Evolutionary conservation across 2,113 vertebrate species (phyloP).

Genomic region (Saccopteryx leptura): DNA sequence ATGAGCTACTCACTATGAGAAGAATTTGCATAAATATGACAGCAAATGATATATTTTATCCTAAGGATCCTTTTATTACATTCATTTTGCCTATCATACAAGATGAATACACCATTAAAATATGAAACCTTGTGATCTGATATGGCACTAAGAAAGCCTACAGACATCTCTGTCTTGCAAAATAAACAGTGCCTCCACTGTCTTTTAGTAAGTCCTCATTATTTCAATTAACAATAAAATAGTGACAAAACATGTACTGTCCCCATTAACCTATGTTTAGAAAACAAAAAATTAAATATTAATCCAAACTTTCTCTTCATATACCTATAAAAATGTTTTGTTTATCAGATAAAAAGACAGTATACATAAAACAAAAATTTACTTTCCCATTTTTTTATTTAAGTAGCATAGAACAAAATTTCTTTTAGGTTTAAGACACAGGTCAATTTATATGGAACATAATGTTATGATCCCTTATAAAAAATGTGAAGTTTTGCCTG

Average conservation of each 20-base stretch:
- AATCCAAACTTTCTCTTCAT: constrained; percentile 41
- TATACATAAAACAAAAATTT: constrained; percentile 30
- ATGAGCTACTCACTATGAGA: constrained; percentile 1
- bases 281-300: constrained; percentile 50
- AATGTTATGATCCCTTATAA: background rate
- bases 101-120: constrained; percentile 61
- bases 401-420: background rate
- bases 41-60: background rate
- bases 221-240: constrained; percentile 35
- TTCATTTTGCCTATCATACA: background rate
- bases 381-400: constrained; percentile 59
- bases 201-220: constrained; percentile 16
- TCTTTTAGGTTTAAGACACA: constrained; percentile 56
- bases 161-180: background rate
- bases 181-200: background rate
- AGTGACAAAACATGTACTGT: background rate
- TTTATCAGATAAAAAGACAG: constrained; percentile 21
- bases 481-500: constrained; percentile 51
- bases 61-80: constrained; percentile 5
- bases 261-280: constrained; percentile 14
- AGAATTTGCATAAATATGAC: constrained; percentile 3
- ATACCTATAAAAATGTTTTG: constrained; percentile 19
- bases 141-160: background rate
- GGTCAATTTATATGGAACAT: background rate
- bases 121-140: background rate